These are phyloP conservation scores for Zosterops japonicus DNA, from an alignment of 2,113 vertebrate genomes.

Conservation along the genomic window DNA sequence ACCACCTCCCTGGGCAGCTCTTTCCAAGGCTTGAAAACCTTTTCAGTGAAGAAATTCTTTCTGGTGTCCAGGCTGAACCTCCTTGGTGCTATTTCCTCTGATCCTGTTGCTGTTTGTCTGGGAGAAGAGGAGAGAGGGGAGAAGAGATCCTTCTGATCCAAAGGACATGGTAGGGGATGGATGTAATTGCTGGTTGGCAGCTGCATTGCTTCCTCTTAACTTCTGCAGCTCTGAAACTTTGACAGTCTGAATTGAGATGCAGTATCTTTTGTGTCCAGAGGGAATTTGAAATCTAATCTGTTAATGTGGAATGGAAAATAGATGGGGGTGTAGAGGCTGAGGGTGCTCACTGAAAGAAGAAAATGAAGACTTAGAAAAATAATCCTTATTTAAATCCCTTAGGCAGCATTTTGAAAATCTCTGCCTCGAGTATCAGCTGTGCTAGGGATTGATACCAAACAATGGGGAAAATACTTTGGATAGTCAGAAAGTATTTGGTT, in stretches of 20 bases:
- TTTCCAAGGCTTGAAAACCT: neutral
- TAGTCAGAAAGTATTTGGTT: neutral
- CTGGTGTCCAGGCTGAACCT: neutral
- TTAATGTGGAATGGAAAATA: constrained; percentile 15
- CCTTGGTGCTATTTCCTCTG: neutral
- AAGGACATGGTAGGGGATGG: accelerated
- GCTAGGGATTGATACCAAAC: neutral
- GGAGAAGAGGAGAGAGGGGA: neutral
- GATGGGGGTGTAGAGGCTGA: neutral
- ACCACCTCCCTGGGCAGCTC: neutral
- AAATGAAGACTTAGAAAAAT: constrained; percentile 42
- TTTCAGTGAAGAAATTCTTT: neutral
- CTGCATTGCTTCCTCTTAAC: neutral
- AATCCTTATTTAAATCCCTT: constrained; percentile 41
- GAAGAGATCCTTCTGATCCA: neutral
- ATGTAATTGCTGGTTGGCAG: neutral
- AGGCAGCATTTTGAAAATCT: constrained; percentile 37
- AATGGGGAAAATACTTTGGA: neutral
- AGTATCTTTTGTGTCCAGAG: neutral
- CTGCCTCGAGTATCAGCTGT: neutral
- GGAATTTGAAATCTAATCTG: neutral
- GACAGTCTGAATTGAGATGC: neutral
- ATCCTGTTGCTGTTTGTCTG: neutral
- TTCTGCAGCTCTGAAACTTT: neutral
- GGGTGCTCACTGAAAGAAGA: neutral